phyloP scores from a whole-genome alignment of 37 sponge, comb jelly and placozoan genomes.

The Chondrosia reniformis region DNA sequence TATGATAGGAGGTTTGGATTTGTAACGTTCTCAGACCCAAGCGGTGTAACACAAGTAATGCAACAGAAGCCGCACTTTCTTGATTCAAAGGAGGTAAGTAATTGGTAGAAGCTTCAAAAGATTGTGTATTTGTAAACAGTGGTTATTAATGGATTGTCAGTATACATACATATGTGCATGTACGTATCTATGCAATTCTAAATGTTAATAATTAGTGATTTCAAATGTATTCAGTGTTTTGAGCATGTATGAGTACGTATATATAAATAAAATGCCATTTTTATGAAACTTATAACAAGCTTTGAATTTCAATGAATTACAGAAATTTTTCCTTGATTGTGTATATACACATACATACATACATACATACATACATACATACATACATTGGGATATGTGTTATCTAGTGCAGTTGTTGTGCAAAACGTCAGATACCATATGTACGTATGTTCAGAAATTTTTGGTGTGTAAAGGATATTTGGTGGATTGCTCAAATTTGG shows the following conservation, averaged over 20 bases:
- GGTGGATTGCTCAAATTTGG: no score
- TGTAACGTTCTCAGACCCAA: conserved; percentile 53
- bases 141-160: neutral
- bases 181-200: neutral
- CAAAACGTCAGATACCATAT: no score
- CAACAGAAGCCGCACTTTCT: conserved; percentile 15
- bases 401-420: no score
- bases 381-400: no score
- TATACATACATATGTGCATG: neutral
- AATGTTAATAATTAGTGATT: neutral
- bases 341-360: no score
- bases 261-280: no score
- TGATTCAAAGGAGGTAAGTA: conserved; percentile 44
- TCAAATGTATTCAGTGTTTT: neutral
- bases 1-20: conserved; percentile 71
- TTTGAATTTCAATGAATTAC: no score
- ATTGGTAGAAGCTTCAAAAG: neutral
- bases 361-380: no score
- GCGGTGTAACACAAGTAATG: conserved; percentile 23
- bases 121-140: neutral
- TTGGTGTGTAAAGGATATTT: no score
- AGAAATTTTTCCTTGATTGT: no score
- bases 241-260: neutral
- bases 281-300: no score
- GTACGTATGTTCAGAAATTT: neutral